Evolutionary conservation across 2,113 vertebrate genomes (phyloP).

Genomic region (Plecturocebus donacophilus): DNA sequence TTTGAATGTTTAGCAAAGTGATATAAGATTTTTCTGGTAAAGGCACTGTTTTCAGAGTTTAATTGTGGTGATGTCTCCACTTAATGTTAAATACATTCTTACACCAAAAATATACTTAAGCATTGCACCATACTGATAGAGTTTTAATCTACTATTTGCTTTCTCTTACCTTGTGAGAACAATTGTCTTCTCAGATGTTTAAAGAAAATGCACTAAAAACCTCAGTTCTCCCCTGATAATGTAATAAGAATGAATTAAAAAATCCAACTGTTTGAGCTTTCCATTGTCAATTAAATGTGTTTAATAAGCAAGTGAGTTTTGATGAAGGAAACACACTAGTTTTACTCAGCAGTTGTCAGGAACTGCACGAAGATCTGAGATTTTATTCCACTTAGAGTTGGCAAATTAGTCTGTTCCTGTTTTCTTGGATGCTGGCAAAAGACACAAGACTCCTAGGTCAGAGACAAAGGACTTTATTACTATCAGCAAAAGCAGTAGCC

Average conservation of each 20-base stretch:
- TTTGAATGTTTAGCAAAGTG: background rate
- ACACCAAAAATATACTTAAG: background rate
- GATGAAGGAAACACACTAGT: background rate
- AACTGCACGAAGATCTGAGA: background rate
- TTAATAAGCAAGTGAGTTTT: constrained; percentile 30
- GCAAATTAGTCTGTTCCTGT: background rate
- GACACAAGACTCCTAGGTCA: background rate
- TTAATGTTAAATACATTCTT: background rate
- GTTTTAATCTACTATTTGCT: background rate
- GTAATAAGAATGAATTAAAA: background rate
- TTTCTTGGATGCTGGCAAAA: background rate
- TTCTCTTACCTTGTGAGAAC: background rate
- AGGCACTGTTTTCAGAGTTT: background rate
- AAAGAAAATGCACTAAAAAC: background rate
- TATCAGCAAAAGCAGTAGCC: background rate
- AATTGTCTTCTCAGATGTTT: background rate
- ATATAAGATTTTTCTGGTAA: background rate
- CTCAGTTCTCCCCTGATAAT: background rate
- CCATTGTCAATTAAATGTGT: background rate
- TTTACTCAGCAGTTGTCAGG: background rate
- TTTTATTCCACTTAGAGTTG: background rate
- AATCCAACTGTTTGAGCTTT: background rate
- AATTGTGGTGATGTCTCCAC: background rate
- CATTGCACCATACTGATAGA: background rate
- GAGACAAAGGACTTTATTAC: background rate